phyloP scores from a whole-genome alignment of 2,888 invertebrate species.

The Prosopocoilus inquinatus region DNA sequence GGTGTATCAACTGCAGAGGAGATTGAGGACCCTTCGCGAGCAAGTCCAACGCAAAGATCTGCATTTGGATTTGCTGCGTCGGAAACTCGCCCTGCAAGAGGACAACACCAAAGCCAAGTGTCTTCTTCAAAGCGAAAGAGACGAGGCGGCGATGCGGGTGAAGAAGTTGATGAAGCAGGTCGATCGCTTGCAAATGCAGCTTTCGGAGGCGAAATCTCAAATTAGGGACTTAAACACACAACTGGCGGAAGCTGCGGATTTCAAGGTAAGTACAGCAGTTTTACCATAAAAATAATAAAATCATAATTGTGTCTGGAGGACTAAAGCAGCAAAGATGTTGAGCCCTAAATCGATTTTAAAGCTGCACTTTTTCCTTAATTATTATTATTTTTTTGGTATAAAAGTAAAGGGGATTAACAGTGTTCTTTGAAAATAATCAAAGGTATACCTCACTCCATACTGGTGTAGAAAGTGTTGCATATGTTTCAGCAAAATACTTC shows the following conservation, averaged over 20 bases:
- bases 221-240: slow-evolving; percentile 83
- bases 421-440: too few relatives aligned
- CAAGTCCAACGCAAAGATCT: slow-evolving; percentile 89
- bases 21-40: slow-evolving; percentile 81
- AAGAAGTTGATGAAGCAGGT: slow-evolving; percentile 82
- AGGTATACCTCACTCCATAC: too few relatives aligned
- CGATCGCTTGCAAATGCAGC: slow-evolving; percentile 76
- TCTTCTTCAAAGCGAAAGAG: slow-evolving; percentile 64
- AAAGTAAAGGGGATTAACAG: too few relatives aligned
- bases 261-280: slow-evolving; percentile 61
- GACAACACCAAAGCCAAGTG: slow-evolving; percentile 65
- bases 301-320: too few relatives aligned
- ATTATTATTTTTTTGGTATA: too few relatives aligned
- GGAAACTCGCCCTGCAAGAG: slow-evolving; percentile 84
- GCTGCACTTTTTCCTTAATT: too few relatives aligned
- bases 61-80: slow-evolving; percentile 83
- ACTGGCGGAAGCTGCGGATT: slow-evolving; percentile 80
- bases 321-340: background rate
- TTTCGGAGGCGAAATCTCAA: slow-evolving; percentile 78
- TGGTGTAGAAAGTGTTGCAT: too few relatives aligned
- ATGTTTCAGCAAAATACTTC: too few relatives aligned
- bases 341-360: too few relatives aligned
- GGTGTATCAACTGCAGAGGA: slow-evolving; percentile 86
- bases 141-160: slow-evolving; percentile 65
- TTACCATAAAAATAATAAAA: too few relatives aligned